Conservation (phyloP, 1,140 invertebrate genomes). For the Thaumatotibia leucotreta region DNA sequence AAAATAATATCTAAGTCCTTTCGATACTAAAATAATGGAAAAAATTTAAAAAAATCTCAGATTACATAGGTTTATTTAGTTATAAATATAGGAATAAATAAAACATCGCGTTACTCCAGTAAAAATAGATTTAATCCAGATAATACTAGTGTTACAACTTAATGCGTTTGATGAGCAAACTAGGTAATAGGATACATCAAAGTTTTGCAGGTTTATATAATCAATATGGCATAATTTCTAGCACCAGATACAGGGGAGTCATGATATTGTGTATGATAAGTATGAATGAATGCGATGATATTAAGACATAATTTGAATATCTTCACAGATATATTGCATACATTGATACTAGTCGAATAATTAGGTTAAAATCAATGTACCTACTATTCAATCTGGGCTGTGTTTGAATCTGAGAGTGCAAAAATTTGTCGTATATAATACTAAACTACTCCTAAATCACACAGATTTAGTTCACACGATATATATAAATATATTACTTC, state of each 20-base stretch:
- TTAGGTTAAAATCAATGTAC: too few relatives aligned
- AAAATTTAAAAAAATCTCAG: too few relatives aligned
- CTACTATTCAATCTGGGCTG: too few relatives aligned
- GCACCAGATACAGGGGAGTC: background rate
- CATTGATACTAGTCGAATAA: too few relatives aligned
- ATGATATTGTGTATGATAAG: too few relatives aligned
- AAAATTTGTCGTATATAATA: background rate
- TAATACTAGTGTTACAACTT: background rate
- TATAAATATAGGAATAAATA: background rate
- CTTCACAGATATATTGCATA: too few relatives aligned
- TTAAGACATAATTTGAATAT: too few relatives aligned
- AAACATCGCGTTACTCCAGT: background rate
- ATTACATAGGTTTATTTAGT: too few relatives aligned
- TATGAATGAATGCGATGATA: too few relatives aligned
- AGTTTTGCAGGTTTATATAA: background rate
- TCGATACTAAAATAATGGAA: too few relatives aligned
- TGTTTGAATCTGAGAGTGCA: background rate
- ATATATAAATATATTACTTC: constrained; percentile 3
- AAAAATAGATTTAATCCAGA: constrained; percentile 11
- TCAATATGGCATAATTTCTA: background rate
- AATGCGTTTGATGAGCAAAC: constrained; percentile 2
- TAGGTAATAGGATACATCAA: background rate
- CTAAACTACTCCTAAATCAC: background rate
- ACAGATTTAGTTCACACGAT: constrained; percentile 4
- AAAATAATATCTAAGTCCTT: too few relatives aligned